These are phyloP conservation scores for Phoronis australis DNA, from an alignment of 2,888 invertebrate species.

Conservation along the genomic window DNA sequence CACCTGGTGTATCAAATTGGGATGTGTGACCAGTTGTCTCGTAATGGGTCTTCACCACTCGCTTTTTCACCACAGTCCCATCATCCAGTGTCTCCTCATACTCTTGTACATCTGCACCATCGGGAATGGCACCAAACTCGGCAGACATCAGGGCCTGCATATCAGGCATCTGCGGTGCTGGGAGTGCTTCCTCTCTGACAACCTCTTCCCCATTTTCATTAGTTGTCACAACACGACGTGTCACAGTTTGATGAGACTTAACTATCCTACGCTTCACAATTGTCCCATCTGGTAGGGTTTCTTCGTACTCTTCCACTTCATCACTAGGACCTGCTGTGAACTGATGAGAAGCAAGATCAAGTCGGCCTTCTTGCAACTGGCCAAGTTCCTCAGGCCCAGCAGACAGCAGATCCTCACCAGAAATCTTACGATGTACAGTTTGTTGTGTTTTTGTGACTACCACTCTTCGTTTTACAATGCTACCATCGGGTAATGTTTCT, in stretches of 20 bases:
- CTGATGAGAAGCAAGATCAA: background rate
- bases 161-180: no score
- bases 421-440: background rate
- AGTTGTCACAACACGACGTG: slow-evolving; percentile 12
- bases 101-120: no score
- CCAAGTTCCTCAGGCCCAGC: background rate
- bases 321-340: slow-evolving; percentile 18
- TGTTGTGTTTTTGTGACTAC: slow-evolving; percentile 10
- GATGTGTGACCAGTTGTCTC: no score
- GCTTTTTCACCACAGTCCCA: slow-evolving; percentile 22
- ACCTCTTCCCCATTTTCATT: slow-evolving; percentile 21
- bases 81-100: no score
- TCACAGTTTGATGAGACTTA: slow-evolving; percentile 17
- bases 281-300: slow-evolving; percentile 34
- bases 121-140: no score
- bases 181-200: background rate
- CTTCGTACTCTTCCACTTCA: slow-evolving; percentile 14
- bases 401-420: background rate
- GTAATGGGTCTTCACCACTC: no score
- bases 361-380: background rate
- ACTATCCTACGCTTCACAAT: slow-evolving; percentile 24
- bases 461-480: slow-evolving; percentile 16
- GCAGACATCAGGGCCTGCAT: no score
- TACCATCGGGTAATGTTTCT: slow-evolving; percentile 21
- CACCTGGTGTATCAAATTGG: no score